Conservation (phyloP, 2,888 invertebrate species). For the Eupithecia subfuscata region DNA sequence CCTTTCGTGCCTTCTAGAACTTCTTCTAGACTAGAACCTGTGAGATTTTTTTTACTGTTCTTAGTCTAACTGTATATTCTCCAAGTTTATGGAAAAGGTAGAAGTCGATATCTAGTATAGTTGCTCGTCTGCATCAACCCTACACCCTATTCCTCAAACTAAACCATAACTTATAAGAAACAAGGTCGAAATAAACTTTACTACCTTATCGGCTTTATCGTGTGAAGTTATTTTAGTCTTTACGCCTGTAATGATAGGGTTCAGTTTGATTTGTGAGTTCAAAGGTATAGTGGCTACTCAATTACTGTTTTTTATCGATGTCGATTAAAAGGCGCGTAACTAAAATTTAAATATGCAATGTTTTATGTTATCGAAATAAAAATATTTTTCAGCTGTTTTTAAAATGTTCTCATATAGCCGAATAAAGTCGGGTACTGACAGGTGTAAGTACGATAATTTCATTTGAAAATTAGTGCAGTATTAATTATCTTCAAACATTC, state of each 20-base stretch:
- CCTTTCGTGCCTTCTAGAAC: neutral
- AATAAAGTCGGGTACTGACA: too few relatives aligned
- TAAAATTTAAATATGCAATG: conserved; percentile 16
- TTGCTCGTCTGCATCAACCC: neutral
- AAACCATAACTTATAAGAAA: conserved; percentile 15
- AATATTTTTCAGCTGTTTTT: neutral
- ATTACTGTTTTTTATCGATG: conserved; percentile 20
- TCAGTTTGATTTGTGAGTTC: conserved; percentile 36
- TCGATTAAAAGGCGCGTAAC: conserved; percentile 16
- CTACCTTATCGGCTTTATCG: conserved; percentile 18
- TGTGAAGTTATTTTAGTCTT: conserved; percentile 37
- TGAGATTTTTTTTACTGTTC: too few relatives aligned
- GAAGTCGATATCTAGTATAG: neutral
- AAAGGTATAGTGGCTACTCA: conserved; percentile 27
- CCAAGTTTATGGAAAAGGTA: too few relatives aligned
- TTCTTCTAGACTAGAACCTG: neutral
- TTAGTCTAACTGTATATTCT: too few relatives aligned
- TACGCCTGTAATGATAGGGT: conserved; percentile 30
- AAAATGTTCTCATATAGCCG: neutral
- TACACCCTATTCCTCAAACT: neutral
- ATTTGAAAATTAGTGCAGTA: neutral
- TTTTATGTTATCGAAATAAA: neutral
- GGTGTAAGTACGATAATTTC: too few relatives aligned
- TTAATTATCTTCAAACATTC: neutral
- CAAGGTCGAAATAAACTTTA: conserved; percentile 18